Evolutionary conservation across 2,888 invertebrate genomes (phyloP).

Genomic region (Drosophila helvetica): DNA sequence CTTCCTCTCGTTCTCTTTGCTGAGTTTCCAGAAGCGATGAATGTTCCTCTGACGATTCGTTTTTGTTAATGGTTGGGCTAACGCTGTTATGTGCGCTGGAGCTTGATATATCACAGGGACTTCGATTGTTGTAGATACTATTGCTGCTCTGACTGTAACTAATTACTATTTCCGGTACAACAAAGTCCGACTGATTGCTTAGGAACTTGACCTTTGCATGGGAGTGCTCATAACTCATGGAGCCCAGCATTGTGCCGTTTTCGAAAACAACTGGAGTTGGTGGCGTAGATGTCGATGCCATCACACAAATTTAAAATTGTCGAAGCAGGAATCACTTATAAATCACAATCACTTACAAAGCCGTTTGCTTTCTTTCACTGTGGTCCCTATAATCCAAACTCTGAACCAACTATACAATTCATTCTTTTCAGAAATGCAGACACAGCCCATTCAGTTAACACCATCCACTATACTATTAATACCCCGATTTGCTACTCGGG

Average conservation of each 20-base stretch:
- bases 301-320: neutral
- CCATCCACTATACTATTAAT: slow-evolving; percentile 20
- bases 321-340: neutral
- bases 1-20: slow-evolving; percentile 42
- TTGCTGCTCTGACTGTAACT: slow-evolving; percentile 69
- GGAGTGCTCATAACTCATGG: slow-evolving; percentile 60
- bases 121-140: slow-evolving; percentile 67
- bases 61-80: slow-evolving; percentile 27
- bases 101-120: slow-evolving; percentile 41
- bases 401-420: neutral
- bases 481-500: slow-evolving; percentile 45
- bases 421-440: slow-evolving; percentile 1
- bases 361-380: slow-evolving; percentile 8
- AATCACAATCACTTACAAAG: slow-evolving; percentile 2
- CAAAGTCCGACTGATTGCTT: slow-evolving; percentile 38
- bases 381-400: neutral
- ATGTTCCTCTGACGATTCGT: slow-evolving; percentile 68
- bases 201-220: slow-evolving; percentile 44
- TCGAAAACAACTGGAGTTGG: slow-evolving; percentile 73
- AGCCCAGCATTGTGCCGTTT: slow-evolving; percentile 82
- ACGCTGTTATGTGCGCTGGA: neutral
- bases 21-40: slow-evolving; percentile 65
- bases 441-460: neutral
- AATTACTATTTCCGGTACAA: slow-evolving; percentile 79
- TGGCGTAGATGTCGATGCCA: slow-evolving; percentile 37